Percentiles rank a stretch among this genome's conserved stretches.
Evolutionary conservation across 2,797 vertebrate species (phyloP).

Genomic region (Parauchenoglanis ngamensis): DNA sequence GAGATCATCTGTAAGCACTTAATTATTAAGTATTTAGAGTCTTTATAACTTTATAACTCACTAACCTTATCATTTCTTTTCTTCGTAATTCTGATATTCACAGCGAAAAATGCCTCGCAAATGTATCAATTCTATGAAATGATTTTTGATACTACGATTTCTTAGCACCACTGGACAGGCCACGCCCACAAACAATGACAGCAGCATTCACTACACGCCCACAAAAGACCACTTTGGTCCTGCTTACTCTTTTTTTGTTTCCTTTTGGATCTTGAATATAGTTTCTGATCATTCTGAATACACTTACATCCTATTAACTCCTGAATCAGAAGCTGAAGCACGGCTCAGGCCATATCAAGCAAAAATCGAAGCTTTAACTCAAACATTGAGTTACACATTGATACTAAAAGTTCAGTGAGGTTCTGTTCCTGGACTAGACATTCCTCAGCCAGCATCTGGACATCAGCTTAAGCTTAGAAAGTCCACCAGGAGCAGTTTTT

Average conservation of each 20-base stretch:
- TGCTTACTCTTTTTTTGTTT: neutral
- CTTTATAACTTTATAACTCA: neutral
- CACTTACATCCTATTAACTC: neutral
- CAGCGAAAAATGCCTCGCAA: too few species aligned
- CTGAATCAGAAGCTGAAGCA: neutral
- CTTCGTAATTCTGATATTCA: neutral
- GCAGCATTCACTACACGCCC: neutral
- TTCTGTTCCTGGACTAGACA: neutral
- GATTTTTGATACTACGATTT: too few species aligned
- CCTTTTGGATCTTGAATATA: neutral
- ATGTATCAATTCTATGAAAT: too few species aligned
- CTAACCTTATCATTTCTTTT: neutral
- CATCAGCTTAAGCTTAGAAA: neutral
- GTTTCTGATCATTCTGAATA: neutral
- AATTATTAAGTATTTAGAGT: neutral
- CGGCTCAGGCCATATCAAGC: too few species aligned
- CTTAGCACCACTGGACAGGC: neutral
- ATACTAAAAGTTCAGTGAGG: neutral
- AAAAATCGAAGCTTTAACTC: neutral
- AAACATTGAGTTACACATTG: neutral
- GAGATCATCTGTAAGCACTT: neutral
- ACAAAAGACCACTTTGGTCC: neutral
- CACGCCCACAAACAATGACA: neutral
- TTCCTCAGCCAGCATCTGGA: neutral
- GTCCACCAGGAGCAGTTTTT: neutral